Conservation (phyloP, 2,113 vertebrate genomes). For the Mesocricetus auratus region DNA sequence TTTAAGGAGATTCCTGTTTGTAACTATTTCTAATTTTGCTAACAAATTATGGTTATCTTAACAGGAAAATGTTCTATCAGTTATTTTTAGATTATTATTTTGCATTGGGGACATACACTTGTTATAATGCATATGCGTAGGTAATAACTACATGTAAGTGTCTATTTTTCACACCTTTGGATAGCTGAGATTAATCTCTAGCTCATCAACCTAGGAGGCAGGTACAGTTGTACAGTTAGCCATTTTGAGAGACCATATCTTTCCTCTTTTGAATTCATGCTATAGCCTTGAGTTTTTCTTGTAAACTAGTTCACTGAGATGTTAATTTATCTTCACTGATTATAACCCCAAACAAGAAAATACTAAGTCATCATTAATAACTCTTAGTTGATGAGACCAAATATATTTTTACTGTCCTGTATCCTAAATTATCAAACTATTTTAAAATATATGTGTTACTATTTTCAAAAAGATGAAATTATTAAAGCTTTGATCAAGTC, state of each 20-base stretch:
- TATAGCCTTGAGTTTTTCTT: not conserved
- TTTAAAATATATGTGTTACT: not conserved
- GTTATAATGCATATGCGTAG: not conserved
- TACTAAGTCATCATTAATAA: not conserved
- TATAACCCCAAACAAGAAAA: not conserved
- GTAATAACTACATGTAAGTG: too few relatives aligned
- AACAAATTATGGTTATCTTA: not conserved
- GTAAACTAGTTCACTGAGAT: not conserved
- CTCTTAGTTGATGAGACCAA: not conserved
- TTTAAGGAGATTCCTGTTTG: not conserved
- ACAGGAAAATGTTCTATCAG: not conserved
- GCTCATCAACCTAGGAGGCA: not conserved
- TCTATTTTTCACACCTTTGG: too few relatives aligned
- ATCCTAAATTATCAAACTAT: not conserved
- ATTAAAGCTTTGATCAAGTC: not conserved
- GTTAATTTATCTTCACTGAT: not conserved
- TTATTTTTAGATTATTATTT: too few relatives aligned
- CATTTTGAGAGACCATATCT: not conserved
- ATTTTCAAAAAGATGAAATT: not conserved
- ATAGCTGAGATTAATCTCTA: not conserved
- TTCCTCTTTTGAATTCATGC: not conserved
- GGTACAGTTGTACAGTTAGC: not conserved
- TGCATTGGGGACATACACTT: not conserved
- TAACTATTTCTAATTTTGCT: not conserved
- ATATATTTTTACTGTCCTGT: not conserved